These are phyloP conservation scores for Gobionotothen gibberifrons DNA, from an alignment of 2,797 vertebrate genomes.

Conservation along the genomic window DNA sequence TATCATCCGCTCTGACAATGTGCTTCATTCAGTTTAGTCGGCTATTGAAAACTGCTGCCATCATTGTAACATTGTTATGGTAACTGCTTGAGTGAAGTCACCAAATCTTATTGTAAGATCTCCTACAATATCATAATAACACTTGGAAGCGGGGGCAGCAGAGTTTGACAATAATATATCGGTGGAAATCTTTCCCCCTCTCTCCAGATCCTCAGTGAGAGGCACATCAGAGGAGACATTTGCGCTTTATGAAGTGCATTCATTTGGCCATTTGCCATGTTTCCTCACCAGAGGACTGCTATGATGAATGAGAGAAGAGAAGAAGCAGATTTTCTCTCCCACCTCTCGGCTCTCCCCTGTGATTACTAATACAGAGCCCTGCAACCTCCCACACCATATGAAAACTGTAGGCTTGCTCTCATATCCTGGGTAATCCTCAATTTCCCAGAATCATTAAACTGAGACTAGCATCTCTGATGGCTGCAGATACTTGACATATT, in stretches of 20 bases:
- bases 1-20: constrained; percentile 77
- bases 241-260: constrained; percentile 87
- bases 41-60: constrained; percentile 80
- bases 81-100: constrained; percentile 82
- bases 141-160: constrained; percentile 82
- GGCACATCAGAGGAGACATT: constrained; percentile 86
- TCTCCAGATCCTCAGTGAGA: constrained; percentile 82
- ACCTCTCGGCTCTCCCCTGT: constrained; percentile 85
- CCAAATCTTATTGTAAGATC: constrained; percentile 85
- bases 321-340: constrained; percentile 87
- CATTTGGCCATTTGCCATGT: constrained; percentile 87
- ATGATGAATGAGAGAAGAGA: constrained; percentile 87
- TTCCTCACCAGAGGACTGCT: constrained; percentile 86
- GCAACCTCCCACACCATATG: constrained; percentile 86
- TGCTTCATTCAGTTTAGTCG: constrained; percentile 78
- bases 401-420: constrained; percentile 86
- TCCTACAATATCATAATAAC: constrained; percentile 84
- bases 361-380: constrained; percentile 86
- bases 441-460: constrained; percentile 87
- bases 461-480: constrained; percentile 85
- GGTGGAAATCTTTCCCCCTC: constrained; percentile 83
- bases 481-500: constrained; percentile 84
- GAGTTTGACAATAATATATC: constrained; percentile 86
- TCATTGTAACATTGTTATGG: constrained; percentile 83
- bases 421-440: constrained; percentile 86